These are phyloP conservation scores for Plodia interpunctella DNA, from an alignment of 1,140 invertebrate species.

Conservation along the genomic window DNA sequence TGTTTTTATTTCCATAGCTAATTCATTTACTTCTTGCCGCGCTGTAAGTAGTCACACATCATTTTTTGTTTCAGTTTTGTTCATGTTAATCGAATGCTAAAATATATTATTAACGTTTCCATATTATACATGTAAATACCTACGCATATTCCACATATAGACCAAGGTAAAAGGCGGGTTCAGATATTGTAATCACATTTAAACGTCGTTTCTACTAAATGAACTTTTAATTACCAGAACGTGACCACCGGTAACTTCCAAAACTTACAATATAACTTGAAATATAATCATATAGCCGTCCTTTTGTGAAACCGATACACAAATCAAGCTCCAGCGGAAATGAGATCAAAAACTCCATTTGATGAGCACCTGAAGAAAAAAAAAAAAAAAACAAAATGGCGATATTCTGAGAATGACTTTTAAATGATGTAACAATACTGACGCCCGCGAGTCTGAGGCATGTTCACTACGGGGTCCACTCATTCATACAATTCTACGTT, in stretches of 20 bases:
- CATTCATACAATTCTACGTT: constrained; percentile 38
- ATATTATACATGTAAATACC: no score
- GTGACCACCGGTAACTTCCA: not conserved
- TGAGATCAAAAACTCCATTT: constrained; percentile 47
- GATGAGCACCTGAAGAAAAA: constrained; percentile 48
- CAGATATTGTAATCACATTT: no score
- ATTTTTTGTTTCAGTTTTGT: no score
- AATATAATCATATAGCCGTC: not conserved
- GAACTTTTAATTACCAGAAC: not conserved
- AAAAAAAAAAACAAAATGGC: constrained; percentile 11
- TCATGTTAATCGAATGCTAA: no score
- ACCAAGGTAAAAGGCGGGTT: no score
- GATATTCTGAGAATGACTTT: constrained; percentile 27
- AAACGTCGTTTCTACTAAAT: not conserved
- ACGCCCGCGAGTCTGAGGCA: constrained; percentile 30
- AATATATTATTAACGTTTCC: no score
- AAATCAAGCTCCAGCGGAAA: constrained; percentile 45
- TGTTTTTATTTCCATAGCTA: no score
- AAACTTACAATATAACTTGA: not conserved
- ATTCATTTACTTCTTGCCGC: no score
- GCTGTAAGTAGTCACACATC: no score
- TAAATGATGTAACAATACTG: constrained; percentile 30
- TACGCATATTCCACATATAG: no score
- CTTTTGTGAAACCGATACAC: constrained; percentile 3
- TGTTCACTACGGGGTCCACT: constrained; percentile 32